Evolutionary conservation across 2,888 invertebrate species (phyloP).

Genomic region (Magallana nippona): DNA sequence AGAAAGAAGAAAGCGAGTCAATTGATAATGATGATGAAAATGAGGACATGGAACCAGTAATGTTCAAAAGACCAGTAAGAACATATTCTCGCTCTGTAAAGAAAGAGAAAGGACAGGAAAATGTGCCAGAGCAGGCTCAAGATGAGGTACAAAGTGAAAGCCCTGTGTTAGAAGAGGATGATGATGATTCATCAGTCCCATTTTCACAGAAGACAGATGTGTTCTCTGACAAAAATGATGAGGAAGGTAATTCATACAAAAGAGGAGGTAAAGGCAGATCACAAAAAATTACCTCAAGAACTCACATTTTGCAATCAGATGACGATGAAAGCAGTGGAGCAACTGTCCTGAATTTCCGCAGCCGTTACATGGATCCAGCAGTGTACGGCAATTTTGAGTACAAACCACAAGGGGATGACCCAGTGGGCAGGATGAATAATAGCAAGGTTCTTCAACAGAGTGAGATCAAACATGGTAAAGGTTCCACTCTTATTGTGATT

Average conservation of each 20-base stretch:
- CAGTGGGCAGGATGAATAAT: conserved; percentile 63
- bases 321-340: conserved; percentile 54
- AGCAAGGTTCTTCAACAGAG: conserved; percentile 68
- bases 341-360: conserved; percentile 62
- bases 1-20: conserved; percentile 41
- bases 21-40: conserved; percentile 52
- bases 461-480: conserved; percentile 68
- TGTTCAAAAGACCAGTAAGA: conserved; percentile 55
- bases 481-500: conserved; percentile 72
- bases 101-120: conserved; percentile 41
- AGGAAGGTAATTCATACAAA: conserved; percentile 41
- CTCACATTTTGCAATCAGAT: conserved; percentile 49
- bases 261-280: background rate
- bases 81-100: conserved; percentile 59
- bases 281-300: conserved; percentile 44
- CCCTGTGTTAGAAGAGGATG: conserved; percentile 47
- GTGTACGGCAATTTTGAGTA: conserved; percentile 64
- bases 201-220: background rate
- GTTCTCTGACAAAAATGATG: conserved; percentile 36
- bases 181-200: conserved; percentile 44
- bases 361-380: conserved; percentile 63
- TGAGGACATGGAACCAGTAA: conserved; percentile 51
- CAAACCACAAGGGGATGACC: conserved; percentile 59
- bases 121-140: conserved; percentile 49
- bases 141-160: conserved; percentile 45